Evolutionary conservation across 2,113 vertebrate genomes (phyloP), one percentile per base, ranked within the genome.

Genomic region (Taxidea taxus): DNA sequence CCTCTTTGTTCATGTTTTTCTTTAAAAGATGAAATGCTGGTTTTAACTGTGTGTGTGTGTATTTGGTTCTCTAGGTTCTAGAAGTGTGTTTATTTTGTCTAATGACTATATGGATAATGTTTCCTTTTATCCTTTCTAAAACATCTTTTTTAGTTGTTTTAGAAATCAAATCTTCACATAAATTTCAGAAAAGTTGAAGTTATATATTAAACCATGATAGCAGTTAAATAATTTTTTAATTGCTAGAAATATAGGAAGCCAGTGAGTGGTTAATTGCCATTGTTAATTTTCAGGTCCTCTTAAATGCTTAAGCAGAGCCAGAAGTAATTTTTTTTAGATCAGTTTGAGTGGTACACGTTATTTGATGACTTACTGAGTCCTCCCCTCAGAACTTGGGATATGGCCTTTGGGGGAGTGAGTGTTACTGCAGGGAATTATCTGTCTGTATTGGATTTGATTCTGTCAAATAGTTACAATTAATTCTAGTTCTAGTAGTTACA

Each of bases 11-110:
- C 29, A n/a, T 68, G 7, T 78, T 58, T 68, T 97, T 93, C 25
- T 90, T 95, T 81, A 95, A 97, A 88, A 96, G 7, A 21, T 82
- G 1, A 96, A 88, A 86, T 92, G 21, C 58, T 97, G 44, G 58
- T 95, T 94, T 84, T 58, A 78, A 18, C 6, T 58, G 16, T 81
- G 6, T 64, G 16, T 62, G 4, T 39, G 7, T 70, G 34, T 9
- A 0, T 81, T 23, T 42, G 23, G 37, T 29, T 83, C 37, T 54
- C 13, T 5, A 64, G 29, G 7, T 84, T 95, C 3, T 51, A 0
- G 9, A 39, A 88, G 6, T 64, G 21, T 51, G 23, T 75, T 95
- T 91, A 74, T 90, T 96, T 88, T 94, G 34, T 94, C 70, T 64
- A 92, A 92, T 80, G 23, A 11, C 39, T 51, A 14, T 84, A 7